Conservation (phyloP, 1,140 invertebrate species). For the Acromyrmex echinatior region DNA sequence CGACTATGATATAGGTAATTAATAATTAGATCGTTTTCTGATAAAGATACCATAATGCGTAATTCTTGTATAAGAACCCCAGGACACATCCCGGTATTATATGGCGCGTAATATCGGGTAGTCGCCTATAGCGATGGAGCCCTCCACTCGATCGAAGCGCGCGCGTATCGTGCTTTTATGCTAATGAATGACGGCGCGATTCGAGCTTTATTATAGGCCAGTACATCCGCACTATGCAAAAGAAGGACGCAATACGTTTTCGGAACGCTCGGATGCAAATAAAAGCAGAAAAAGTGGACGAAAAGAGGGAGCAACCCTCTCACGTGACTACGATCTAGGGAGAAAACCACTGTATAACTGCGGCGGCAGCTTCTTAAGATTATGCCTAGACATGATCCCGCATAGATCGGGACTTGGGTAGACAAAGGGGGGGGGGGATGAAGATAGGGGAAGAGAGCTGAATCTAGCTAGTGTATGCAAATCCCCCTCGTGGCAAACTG, state of each 20-base stretch:
- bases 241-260: constrained; percentile 44
- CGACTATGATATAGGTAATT: neutral
- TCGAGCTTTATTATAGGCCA: constrained; percentile 47
- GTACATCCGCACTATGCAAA: constrained; percentile 47
- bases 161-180: constrained; percentile 44
- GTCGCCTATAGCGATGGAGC: neutral
- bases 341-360: constrained; percentile 71
- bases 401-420: constrained; percentile 74
- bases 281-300: neutral
- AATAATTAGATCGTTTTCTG: constrained; percentile 25
- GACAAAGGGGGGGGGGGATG: neutral
- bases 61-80: neutral
- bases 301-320: neutral
- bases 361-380: constrained; percentile 74
- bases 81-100: neutral
- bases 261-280: constrained; percentile 22
- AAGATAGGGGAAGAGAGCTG: neutral
- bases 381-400: constrained; percentile 81
- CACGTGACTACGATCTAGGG: constrained; percentile 66
- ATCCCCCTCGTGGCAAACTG: constrained; percentile 81
- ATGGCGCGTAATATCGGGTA: constrained; percentile 17
- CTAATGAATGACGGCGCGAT: constrained; percentile 48
- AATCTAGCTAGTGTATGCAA: constrained; percentile 78
- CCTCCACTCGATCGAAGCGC: constrained; percentile 20
- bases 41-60: neutral